phyloP scores from a whole-genome alignment of 1,140 invertebrate species.

The Brachionus paranguensis region DNA sequence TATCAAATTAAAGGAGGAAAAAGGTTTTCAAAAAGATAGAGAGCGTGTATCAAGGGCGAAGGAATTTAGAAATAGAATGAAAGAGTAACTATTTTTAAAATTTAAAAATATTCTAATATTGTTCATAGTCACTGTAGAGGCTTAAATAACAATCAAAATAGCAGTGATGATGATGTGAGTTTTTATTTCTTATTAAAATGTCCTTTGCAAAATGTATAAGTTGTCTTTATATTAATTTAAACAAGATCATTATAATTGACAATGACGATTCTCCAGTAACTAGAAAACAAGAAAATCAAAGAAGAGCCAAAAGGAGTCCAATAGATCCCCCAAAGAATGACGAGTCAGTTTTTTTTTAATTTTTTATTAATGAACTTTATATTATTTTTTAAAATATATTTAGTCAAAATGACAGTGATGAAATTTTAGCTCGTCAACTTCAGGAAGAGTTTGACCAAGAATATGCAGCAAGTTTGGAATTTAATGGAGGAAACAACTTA shows the following conservation, averaged over 20 bases:
- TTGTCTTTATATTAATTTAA: neutral
- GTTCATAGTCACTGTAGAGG: neutral
- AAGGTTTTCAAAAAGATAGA: neutral
- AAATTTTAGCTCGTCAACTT: neutral
- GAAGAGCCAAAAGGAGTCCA: too few species aligned
- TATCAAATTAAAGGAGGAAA: neutral
- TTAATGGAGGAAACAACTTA: neutral
- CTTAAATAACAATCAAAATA: neutral
- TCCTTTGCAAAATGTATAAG: neutral
- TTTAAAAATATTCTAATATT: neutral
- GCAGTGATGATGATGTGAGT: neutral
- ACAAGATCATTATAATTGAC: constrained; percentile 15
- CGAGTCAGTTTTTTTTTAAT: neutral
- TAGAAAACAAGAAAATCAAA: neutral
- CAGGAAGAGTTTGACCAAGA: constrained; percentile 15
- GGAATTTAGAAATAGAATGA: neutral
- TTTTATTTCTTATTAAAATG: neutral
- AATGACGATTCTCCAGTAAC: neutral
- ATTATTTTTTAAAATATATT: neutral
- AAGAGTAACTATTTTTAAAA: neutral
- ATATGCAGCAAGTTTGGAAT: neutral
- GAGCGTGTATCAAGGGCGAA: neutral
- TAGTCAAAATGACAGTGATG: neutral
- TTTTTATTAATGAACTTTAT: neutral
- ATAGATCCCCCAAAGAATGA: neutral